These are phyloP conservation scores for Leptinotarsa peninsularis DNA, from an alignment of 2,888 invertebrate genomes.

Conservation along the genomic window DNA sequence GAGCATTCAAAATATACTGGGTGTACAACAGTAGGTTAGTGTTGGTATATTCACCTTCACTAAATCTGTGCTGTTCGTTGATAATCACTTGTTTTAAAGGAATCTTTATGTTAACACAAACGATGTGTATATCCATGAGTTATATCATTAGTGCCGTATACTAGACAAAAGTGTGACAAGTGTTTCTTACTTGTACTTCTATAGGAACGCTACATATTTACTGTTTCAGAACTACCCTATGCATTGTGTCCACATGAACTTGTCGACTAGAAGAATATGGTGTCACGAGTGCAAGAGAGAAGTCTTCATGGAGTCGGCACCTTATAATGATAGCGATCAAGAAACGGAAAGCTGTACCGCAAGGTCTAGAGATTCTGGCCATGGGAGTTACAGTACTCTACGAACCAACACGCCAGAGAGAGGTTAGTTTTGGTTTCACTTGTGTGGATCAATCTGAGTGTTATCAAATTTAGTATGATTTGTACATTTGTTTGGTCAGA, in stretches of 20 bases:
- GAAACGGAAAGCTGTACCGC: conserved; percentile 53
- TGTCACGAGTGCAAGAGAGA: conserved; percentile 89
- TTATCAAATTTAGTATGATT: too few species aligned
- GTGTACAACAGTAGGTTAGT: too few species aligned
- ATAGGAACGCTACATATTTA: not conserved
- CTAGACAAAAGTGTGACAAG: conserved; percentile 9
- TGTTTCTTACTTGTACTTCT: not conserved
- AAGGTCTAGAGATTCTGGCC: conserved; percentile 58
- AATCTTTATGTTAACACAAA: too few species aligned
- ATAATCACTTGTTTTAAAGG: too few species aligned
- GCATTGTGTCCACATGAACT: conserved; percentile 87
- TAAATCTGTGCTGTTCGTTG: too few species aligned
- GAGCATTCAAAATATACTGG: too few species aligned
- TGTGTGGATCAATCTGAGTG: too few species aligned
- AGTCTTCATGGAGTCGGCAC: conserved; percentile 70
- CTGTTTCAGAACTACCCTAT: conserved; percentile 70
- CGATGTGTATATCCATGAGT: too few species aligned
- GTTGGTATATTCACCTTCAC: too few species aligned
- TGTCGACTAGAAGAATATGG: conserved; percentile 88
- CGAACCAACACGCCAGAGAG: conserved; percentile 53
- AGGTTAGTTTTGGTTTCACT: conserved; percentile 34
- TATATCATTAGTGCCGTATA: too few species aligned
- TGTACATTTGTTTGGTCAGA: too few species aligned
- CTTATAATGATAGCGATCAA: conserved; percentile 56
- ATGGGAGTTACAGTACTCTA: conserved; percentile 61